Evolutionary conservation across 2,797 vertebrate species (phyloP).

Genomic region (Zenarchopterus dispar): DNA sequence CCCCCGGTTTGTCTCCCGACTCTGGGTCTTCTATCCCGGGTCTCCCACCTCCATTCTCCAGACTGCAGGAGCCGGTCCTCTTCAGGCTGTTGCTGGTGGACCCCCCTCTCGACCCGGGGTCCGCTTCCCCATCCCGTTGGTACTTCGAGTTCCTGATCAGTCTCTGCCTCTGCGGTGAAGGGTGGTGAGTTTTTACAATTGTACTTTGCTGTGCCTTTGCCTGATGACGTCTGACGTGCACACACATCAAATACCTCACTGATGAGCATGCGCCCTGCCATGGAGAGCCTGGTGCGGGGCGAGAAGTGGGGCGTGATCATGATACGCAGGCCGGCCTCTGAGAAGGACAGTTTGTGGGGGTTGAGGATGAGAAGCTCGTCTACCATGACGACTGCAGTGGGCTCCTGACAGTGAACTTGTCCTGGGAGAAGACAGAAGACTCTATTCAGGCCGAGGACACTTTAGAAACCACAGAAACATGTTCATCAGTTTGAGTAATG

Average conservation of each 20-base stretch:
- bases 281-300: constrained; percentile 83
- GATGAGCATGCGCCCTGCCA: constrained; percentile 86
- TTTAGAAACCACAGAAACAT: background rate
- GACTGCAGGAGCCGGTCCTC: constrained; percentile 64
- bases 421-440: constrained; percentile 32
- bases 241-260: constrained; percentile 74
- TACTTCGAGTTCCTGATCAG: constrained; percentile 68
- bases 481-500: background rate
- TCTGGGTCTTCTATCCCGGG: constrained; percentile 48
- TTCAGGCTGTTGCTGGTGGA: constrained; percentile 72
- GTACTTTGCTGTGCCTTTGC: background rate
- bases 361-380: constrained; percentile 83
- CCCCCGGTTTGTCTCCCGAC: constrained; percentile 59
- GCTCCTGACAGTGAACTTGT: constrained; percentile 64
- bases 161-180: constrained; percentile 76
- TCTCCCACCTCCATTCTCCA: constrained; percentile 80
- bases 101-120: constrained; percentile 48
- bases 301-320: constrained; percentile 88
- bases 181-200: background rate
- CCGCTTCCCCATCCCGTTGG: constrained; percentile 53
- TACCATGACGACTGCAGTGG: constrained; percentile 82
- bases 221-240: background rate
- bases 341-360: constrained; percentile 84
- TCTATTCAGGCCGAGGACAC: background rate
- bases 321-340: constrained; percentile 82